Evolutionary conservation across 2,888 invertebrate species (phyloP), one percentile per base, ranked within the genome.

Genomic region (Palloptera scutellata): DNA sequence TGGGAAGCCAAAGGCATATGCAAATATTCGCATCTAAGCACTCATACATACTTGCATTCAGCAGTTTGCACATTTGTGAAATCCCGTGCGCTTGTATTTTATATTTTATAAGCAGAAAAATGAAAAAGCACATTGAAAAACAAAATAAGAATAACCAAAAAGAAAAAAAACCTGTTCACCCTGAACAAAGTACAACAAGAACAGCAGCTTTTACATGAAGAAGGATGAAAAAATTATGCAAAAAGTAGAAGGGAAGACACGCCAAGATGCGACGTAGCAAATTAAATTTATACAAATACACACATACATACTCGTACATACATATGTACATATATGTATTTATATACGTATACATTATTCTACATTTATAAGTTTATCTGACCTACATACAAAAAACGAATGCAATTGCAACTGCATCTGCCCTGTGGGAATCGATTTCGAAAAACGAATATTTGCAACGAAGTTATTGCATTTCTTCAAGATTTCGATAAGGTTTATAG

Each of bases 161-260:
- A 13, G 10, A 54, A 12, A 54, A 54, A 20, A 54, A 54, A 54
- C 54, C 15, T 54, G 54, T 54, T 54, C 54, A 15, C 54, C 54
- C 54, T 54, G 54, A 54, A 19, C 20, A 19, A n/a, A n/a, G 17
- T 17, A 54, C 20, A 54, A 12, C 54, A 54, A 19, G 17, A 54
- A 54, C 17, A 54, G 12, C 1, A 19, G 17, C 48, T 1, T n/a
- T 3, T 10, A 48, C 45, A 45, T 45, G 45, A 48, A 48, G 11
- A 48, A 48, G 48, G 15, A 48, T 13, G n/a, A 15, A 15, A 13
- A n/a, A 48, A 8, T 15, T 5, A 48, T 48, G 48, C 15, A 4
- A n/a, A 13, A 48, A 15, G 11, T 13, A 8, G 6, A 0, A 15
- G 6, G 48, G 15, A 48, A 48, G 15, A n/a, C 48, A 11, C 48